Percentiles rank a stretch among this genome's conserved stretches.
Evolutionary conservation across 2,797 vertebrate genomes (phyloP).

Genomic region (Neomorphus geoffroyi): DNA sequence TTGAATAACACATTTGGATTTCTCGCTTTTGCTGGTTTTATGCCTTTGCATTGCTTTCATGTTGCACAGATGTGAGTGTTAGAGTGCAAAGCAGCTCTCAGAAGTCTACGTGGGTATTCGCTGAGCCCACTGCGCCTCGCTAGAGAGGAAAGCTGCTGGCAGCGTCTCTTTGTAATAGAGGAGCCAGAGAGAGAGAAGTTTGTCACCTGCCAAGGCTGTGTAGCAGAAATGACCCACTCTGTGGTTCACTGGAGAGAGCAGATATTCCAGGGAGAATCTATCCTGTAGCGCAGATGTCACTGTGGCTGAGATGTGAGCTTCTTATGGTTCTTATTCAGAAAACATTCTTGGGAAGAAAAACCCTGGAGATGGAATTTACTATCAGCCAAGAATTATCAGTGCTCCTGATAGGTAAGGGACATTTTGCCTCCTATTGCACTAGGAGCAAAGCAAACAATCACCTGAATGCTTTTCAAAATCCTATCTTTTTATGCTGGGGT

Average conservation of each 20-base stretch:
- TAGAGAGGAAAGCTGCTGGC: background rate
- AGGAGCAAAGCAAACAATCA: background rate
- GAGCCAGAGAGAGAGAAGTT: background rate
- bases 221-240: background rate
- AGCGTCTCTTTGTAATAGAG: background rate
- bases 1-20: background rate
- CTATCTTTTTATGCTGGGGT: background rate
- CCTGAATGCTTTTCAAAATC: conserved; percentile 17
- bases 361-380: background rate
- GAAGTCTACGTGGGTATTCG: background rate
- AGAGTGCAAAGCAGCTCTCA: background rate
- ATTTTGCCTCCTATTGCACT: background rate
- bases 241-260: background rate
- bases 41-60: background rate
- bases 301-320: accelerated
- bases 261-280: background rate
- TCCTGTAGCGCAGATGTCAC: background rate
- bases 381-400: background rate
- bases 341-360: background rate
- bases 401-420: background rate
- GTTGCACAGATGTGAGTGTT: background rate
- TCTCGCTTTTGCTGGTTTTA: background rate
- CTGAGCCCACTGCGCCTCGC: background rate
- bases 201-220: background rate
- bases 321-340: background rate